These are phyloP conservation scores for Urosaurus nigricauda DNA, from an alignment of 2,797 vertebrate genomes.

Conservation along the genomic window DNA sequence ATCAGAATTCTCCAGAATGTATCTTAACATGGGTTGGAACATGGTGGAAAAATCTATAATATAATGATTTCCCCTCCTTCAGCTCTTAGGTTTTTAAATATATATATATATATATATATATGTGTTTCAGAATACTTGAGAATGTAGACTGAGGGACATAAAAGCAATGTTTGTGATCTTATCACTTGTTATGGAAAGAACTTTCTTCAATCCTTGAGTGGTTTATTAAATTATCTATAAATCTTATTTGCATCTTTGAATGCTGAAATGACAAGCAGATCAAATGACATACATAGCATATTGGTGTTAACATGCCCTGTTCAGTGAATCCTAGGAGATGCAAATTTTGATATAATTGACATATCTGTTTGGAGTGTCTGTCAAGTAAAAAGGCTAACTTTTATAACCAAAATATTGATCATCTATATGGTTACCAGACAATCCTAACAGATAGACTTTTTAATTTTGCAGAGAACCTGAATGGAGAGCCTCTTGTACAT, in stretches of 20 bases:
- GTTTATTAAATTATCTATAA: neutral
- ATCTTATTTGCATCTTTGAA: neutral
- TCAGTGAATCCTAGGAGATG: neutral
- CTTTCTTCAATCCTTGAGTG: no score
- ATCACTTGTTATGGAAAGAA: no score
- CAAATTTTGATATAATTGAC: neutral
- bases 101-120: no score
- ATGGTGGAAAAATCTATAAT: no score
- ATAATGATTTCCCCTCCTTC: neutral
- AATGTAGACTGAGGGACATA: neutral
- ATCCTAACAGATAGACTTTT: neutral
- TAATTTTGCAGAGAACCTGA: neutral
- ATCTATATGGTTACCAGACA: neutral
- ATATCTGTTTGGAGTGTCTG: neutral
- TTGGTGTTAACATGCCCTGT: neutral
- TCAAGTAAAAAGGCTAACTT: neutral
- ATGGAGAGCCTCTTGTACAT: neutral
- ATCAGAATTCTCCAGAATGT: neutral
- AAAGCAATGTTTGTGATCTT: neutral
- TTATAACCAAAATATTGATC: neutral
- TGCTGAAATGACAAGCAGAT: neutral
- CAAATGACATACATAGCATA: neutral
- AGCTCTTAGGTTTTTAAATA: neutral
- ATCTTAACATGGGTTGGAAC: neutral
- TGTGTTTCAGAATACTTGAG: no score